These are phyloP conservation scores for Squalus acanthias DNA, from an alignment of 2,797 vertebrate species.

Conservation along the genomic window DNA sequence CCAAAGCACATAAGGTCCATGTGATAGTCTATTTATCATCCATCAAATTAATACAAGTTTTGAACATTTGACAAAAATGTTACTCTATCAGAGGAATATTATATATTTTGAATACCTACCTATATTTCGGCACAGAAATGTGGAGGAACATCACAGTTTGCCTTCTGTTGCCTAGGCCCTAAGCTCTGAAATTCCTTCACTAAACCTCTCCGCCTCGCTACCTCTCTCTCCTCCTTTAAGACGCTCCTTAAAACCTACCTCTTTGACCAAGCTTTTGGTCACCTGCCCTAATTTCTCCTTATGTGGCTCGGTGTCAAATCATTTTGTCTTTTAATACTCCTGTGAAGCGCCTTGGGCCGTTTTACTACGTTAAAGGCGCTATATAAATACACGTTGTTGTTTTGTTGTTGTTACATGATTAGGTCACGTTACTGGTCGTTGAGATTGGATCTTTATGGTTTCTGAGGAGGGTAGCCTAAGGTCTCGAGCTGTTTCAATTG, in stretches of 20 bases:
- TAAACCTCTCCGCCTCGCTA: no score
- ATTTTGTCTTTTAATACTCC: no score
- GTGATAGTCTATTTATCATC: background rate
- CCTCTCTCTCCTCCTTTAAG: no score
- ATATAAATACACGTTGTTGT: no score
- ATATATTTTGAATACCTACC: background rate
- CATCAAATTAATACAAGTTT: background rate
- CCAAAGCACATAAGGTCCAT: background rate
- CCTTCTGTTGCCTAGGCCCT: no score
- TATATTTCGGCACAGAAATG: background rate
- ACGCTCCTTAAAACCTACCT: no score
- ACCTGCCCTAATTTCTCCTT: no score
- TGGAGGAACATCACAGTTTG: background rate
- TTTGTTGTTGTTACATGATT: background rate
- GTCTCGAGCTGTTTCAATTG: background rate
- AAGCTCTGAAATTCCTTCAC: no score
- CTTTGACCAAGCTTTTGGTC: no score
- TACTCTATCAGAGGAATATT: background rate
- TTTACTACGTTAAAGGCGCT: no score
- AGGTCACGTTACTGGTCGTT: background rate
- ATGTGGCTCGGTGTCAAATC: no score
- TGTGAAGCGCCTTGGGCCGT: no score
- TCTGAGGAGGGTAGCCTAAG: background rate
- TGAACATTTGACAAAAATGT: background rate
- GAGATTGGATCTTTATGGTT: background rate